Evolutionary conservation across 2,113 vertebrate species (phyloP), one percentile per base, ranked within the genome.

Genomic region (Daphoenositta chrysoptera): DNA sequence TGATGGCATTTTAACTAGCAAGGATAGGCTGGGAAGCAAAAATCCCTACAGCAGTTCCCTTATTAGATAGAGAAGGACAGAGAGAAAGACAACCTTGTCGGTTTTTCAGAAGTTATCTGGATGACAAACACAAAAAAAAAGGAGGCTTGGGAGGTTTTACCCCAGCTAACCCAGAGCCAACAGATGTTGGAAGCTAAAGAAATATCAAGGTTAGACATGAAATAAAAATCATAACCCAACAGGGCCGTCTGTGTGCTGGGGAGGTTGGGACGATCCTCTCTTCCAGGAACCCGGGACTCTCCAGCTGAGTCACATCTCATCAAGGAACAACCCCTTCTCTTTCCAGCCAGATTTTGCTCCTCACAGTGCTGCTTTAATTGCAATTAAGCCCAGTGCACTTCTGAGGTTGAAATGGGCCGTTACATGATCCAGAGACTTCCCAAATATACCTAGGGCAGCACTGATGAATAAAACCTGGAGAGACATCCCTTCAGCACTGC

Each of bases 1-100:
- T 69, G 65, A 68, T 61, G 80, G 73, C 60, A 82, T 65, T 89
- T 78, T 82, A 94, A 95, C 19, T 39, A 69, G 84, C 22, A 47
- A 53, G 50, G 61, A 45, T 27, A 57, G 57, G n/a, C 58, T 77
- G 73, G 8, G 28, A 63, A 73, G 48, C 39, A 64, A 72, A 53
- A 77, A 15, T 28, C 57, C 66, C 47, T 45, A 12, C 44, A 72
- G 90, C 68, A 93, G 57, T 24, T 72, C 66, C 30, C 21, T 80
- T 45, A 44, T 56, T 54, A 76, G 69, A 75, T 22, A 37, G 56
- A 48, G 93, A 60, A 61, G 80, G 56, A 47, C 18, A 45, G 60
- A 30, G 40, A 61, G 75, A 75, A 71, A 87, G 65, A 81, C 48
- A 72, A 56, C 20, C 26, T 57, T 19, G 45, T 50, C 60, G 68